Evolutionary conservation across 2,888 invertebrate species (phyloP).

Genomic region (Meganola albula): DNA sequence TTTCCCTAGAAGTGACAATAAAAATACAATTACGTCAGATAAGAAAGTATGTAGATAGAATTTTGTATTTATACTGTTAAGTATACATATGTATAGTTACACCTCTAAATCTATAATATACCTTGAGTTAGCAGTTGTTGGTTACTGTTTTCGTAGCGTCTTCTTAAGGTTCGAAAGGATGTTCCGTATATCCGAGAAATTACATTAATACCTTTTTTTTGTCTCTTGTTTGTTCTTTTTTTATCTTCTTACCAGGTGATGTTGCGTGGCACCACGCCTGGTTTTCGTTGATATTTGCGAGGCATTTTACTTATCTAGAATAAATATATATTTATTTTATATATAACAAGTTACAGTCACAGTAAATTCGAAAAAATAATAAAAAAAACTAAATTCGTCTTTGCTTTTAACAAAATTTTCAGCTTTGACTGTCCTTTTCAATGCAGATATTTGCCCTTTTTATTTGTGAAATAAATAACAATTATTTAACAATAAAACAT

Average conservation of each 20-base stretch:
- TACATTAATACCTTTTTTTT: constrained; percentile 19
- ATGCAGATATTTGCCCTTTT: too few species aligned
- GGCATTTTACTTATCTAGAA: constrained; percentile 10
- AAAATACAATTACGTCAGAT: too few species aligned
- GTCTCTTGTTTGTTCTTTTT: constrained; percentile 16
- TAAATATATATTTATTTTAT: too few species aligned
- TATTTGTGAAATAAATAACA: too few species aligned
- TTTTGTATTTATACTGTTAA: neutral
- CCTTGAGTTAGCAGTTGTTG: constrained; percentile 15
- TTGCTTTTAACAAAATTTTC: too few species aligned
- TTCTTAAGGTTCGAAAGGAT: constrained; percentile 22
- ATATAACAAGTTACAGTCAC: too few species aligned
- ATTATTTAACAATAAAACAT: too few species aligned
- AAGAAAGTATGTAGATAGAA: too few species aligned
- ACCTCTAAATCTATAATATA: constrained; percentile 5
- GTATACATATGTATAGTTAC: neutral
- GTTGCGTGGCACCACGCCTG: constrained; percentile 17
- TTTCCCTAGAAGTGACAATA: constrained; percentile 16
- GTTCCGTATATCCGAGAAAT: too few species aligned
- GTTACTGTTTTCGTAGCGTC: constrained; percentile 20
- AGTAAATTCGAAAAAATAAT: too few species aligned
- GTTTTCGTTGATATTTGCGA: constrained; percentile 10
- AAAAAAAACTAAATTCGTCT: too few species aligned
- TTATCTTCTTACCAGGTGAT: constrained; percentile 24
- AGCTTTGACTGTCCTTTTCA: too few species aligned